Percentiles rank a stretch among this genome's conserved stretches.
Evolutionary conservation across 2,888 invertebrate genomes (phyloP).

Genomic region (Drosophila borealis): DNA sequence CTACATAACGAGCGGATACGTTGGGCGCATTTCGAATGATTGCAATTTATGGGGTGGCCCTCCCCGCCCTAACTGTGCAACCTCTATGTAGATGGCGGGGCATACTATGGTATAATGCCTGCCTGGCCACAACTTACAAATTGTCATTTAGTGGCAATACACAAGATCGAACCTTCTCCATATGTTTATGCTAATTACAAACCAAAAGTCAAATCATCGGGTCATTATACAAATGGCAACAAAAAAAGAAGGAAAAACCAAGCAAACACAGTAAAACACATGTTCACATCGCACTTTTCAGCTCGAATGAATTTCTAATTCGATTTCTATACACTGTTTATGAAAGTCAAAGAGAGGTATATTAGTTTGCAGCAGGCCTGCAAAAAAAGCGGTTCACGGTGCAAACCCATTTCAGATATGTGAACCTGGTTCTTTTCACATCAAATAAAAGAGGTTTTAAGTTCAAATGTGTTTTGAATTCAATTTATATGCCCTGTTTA

Average conservation of each 20-base stretch:
- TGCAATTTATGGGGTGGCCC: constrained; percentile 35
- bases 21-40: constrained; percentile 10
- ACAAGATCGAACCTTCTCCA: constrained; percentile 12
- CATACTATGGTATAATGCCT: too few species aligned
- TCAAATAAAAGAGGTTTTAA: too few species aligned
- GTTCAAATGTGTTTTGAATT: too few species aligned
- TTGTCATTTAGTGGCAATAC: constrained; percentile 50
- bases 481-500: too few species aligned
- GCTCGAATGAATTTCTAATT: constrained; percentile 27
- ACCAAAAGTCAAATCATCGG: constrained; percentile 19
- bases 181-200: constrained; percentile 56
- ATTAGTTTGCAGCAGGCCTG: background rate
- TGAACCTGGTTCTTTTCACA: too few species aligned
- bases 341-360: background rate
- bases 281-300: constrained; percentile 76
- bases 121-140: constrained; percentile 24
- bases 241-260: constrained; percentile 29
- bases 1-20: constrained; percentile 6
- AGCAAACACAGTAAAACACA: constrained; percentile 60
- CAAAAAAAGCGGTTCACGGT: too few species aligned
- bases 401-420: too few species aligned
- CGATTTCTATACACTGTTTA: constrained; percentile 7
- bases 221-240: constrained; percentile 25
- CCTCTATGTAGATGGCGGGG: too few species aligned
- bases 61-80: too few species aligned